Evolutionary conservation across 2,888 invertebrate genomes (phyloP).

Genomic region (Catocala nupta): DNA sequence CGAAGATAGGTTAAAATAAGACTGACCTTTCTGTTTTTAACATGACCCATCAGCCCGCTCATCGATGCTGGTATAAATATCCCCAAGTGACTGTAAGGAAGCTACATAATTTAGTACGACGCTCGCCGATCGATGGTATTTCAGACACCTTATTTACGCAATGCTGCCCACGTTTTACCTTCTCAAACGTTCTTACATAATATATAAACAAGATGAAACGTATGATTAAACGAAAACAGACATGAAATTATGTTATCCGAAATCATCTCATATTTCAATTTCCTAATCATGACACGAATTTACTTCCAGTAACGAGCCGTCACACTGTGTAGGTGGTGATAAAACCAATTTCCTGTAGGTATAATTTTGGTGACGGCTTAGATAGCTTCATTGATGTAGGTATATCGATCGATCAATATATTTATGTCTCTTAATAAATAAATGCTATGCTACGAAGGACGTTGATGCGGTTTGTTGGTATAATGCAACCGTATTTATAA

Average conservation of each 20-base stretch:
- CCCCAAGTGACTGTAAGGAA: slow-evolving; percentile 61
- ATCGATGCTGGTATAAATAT: slow-evolving; percentile 71
- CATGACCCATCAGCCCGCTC: slow-evolving; percentile 59
- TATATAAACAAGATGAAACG: slow-evolving; percentile 2
- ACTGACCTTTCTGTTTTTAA: slow-evolving; percentile 66
- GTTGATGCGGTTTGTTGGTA: too few relatives aligned
- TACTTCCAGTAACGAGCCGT: slow-evolving; percentile 23
- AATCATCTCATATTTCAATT: slow-evolving; percentile 36
- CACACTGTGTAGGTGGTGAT: slow-evolving; percentile 20
- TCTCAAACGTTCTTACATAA: slow-evolving; percentile 13
- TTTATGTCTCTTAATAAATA: too few relatives aligned
- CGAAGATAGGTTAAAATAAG: slow-evolving; percentile 52
- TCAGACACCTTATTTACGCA: slow-evolving; percentile 47
- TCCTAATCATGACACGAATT: slow-evolving; percentile 29
- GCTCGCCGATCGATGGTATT: slow-evolving; percentile 70
- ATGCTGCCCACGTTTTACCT: slow-evolving; percentile 1
- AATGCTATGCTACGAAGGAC: too few relatives aligned
- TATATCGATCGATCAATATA: background rate
- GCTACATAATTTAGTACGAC: slow-evolving; percentile 75
- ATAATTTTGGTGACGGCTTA: slow-evolving; percentile 16
- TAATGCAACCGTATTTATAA: background rate
- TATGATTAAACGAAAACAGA: slow-evolving; percentile 10
- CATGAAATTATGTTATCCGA: slow-evolving; percentile 10
- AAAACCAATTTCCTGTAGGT: slow-evolving; percentile 36
- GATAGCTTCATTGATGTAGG: slow-evolving; percentile 10